Conservation (phyloP, 1,140 invertebrate species). For the Adoxophyes honmai region DNA sequence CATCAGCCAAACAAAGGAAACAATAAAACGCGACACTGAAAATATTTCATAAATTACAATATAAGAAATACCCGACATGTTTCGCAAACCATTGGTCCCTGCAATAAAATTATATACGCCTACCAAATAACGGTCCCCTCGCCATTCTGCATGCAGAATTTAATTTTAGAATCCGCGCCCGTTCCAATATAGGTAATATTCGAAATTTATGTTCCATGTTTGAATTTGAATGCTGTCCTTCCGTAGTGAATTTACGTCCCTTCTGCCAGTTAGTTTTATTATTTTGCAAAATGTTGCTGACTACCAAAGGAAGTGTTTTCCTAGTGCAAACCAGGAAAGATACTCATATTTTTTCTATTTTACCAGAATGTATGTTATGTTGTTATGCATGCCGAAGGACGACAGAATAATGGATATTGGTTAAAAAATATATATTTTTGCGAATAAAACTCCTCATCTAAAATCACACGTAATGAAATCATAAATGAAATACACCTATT, state of each 20-base stretch:
- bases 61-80: conserved; percentile 54
- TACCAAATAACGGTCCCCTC: conserved; percentile 71
- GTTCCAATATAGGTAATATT: conserved; percentile 76
- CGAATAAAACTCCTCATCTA: too few species aligned
- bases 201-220: conserved; percentile 73
- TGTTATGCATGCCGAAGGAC: too few species aligned
- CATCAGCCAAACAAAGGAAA: background rate
- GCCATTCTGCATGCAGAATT: conserved; percentile 73
- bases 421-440: too few species aligned
- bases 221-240: conserved; percentile 63
- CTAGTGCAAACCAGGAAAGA: too few species aligned
- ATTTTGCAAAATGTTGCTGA: conserved; percentile 1
- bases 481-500: too few species aligned
- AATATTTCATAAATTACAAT: conserved; percentile 44
- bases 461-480: too few species aligned
- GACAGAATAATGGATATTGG: too few species aligned
- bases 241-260: conserved; percentile 50
- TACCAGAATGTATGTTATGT: too few species aligned
- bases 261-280: conserved; percentile 28
- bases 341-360: too few species aligned
- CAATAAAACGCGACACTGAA: conserved; percentile 18
- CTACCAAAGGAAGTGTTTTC: too few species aligned
- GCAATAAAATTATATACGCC: conserved; percentile 77
- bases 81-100: conserved; percentile 70
- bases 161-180: conserved; percentile 70